Evolutionary conservation across 2,888 invertebrate genomes (phyloP), one percentile per base, ranked within the genome.

Genomic region (Drosophila limbata): DNA sequence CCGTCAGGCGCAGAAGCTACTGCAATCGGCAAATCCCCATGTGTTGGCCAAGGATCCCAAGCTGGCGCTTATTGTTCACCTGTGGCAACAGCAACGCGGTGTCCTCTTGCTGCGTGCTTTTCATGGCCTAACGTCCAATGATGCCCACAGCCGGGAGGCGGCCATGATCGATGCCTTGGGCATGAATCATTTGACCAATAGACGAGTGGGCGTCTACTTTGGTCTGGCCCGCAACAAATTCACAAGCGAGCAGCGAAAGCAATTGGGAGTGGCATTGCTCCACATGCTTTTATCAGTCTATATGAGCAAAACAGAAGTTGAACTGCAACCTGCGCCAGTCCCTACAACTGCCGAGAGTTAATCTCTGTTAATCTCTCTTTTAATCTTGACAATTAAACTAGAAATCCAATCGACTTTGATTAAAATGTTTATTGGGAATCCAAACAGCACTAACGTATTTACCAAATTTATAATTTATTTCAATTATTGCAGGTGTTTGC

Each of bases 81-180:
- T 99, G 72, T 99, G 99, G 99, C 93, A 94, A 0, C 93, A 94
- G 70, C 94, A 95, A 57, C 93, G 94, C 4, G 98, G 98, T 0
- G 97, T 99, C 0, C 94, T 98, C 1, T 97, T 98, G 66, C 93
- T 98, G 0, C 97, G 97, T 80, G 94, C 97, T 37, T 98, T 97
- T 91, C 96, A 97, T 80, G 97, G 97, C 92, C 95, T 96, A 1
- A 96, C 96, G 37, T 96, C 97, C 0, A 96, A 95, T 0, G 99
- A 99, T 91, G 98, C 99, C 0, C 97, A 96, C 81, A 97, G 97
- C 0, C 94, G 98, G 75, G 99, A 99, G 92, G 98, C 98, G 0
- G 95, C 97, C 3, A 98, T 99, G 95, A 98, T 99, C 19, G 97
- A 97, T 81, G 97, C 97, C 0, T 92, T 99, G 10, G 96, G 96